Evolutionary conservation across 1,140 invertebrate species (phyloP).

Genomic region (Coelopa frigida): DNA sequence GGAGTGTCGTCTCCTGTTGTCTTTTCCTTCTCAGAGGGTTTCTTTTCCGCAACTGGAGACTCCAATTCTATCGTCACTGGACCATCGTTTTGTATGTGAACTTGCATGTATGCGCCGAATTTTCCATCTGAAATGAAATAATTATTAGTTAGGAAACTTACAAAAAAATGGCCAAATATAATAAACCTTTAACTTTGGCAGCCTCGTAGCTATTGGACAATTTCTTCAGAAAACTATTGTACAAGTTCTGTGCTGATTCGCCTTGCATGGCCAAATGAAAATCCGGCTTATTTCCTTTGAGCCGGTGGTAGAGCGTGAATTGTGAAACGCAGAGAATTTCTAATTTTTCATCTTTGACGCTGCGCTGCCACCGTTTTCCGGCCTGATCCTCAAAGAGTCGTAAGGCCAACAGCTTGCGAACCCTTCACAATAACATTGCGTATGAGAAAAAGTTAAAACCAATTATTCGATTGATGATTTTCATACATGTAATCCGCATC

Average conservation of each 20-base stretch:
- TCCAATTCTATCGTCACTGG: slow-evolving; percentile 86
- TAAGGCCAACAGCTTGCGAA: slow-evolving; percentile 71
- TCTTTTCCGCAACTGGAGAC: slow-evolving; percentile 46
- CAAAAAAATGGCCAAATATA: background rate
- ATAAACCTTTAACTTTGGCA: slow-evolving; percentile 73
- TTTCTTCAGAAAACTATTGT: slow-evolving; percentile 65
- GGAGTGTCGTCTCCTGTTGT: background rate
- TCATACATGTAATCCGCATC: slow-evolving; percentile 83
- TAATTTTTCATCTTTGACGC: slow-evolving; percentile 66
- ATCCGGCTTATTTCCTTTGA: slow-evolving; percentile 91
- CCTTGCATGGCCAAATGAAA: slow-evolving; percentile 83
- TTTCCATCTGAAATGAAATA: slow-evolving; percentile 66
- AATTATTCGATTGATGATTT: background rate
- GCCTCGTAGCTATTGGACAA: slow-evolving; percentile 61
- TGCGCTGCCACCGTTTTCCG: slow-evolving; percentile 73
- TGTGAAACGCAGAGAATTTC: slow-evolving; percentile 72
- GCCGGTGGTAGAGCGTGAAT: slow-evolving; percentile 76
- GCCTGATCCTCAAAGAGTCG: slow-evolving; percentile 73
- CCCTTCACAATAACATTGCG: slow-evolving; percentile 50
- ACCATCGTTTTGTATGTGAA: slow-evolving; percentile 83
- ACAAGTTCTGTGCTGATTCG: slow-evolving; percentile 67
- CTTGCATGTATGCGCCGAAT: slow-evolving; percentile 87
- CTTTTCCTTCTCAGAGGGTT: background rate
- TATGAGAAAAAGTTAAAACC: background rate
- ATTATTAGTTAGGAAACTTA: slow-evolving; percentile 5